Percentiles rank a stretch among this genome's conserved stretches.
These are phyloP conservation scores for Artemia franciscana DNA, from an alignment of 1,140 invertebrate genomes.

Conservation along the genomic window DNA sequence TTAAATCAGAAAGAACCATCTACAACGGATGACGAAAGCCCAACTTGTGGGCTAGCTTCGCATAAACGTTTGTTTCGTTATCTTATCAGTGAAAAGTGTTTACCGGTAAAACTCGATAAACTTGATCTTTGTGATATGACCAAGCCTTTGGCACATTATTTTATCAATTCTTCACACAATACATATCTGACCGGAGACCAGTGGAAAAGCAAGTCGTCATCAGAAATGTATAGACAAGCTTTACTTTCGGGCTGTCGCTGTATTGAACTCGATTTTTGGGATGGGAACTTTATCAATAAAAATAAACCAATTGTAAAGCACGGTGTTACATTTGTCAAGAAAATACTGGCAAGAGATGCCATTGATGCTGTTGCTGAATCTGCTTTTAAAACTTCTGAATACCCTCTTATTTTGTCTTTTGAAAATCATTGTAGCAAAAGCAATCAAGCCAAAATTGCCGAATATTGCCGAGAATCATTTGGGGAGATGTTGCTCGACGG, in stretches of 20 bases:
- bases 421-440: constrained; percentile 93
- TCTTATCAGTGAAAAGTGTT: constrained; percentile 83
- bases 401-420: constrained; percentile 85
- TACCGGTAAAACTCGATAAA: constrained; percentile 64
- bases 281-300: constrained; percentile 50
- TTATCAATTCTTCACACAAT: constrained; percentile 95
- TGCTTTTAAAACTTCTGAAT: constrained; percentile 94
- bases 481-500: constrained; percentile 79
- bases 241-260: constrained; percentile 84
- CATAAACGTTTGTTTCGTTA: constrained; percentile 83
- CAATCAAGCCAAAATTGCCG: constrained; percentile 90
- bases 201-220: constrained; percentile 77
- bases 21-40: constrained; percentile 52
- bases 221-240: constrained; percentile 87
- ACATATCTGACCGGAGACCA: constrained; percentile 93
- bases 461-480: constrained; percentile 84
- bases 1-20: constrained; percentile 77
- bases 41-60: constrained; percentile 36
- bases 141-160: constrained; percentile 83
- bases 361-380: constrained; percentile 89
- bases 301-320: constrained; percentile 84
- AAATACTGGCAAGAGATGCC: constrained; percentile 82
- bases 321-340: constrained; percentile 89
- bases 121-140: constrained; percentile 82
- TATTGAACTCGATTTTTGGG: constrained; percentile 95